Percentiles rank a stretch among this genome's conserved stretches.
phyloP scores from a whole-genome alignment of 2,888 invertebrate genomes.

The Gerosis bhagava region DNA sequence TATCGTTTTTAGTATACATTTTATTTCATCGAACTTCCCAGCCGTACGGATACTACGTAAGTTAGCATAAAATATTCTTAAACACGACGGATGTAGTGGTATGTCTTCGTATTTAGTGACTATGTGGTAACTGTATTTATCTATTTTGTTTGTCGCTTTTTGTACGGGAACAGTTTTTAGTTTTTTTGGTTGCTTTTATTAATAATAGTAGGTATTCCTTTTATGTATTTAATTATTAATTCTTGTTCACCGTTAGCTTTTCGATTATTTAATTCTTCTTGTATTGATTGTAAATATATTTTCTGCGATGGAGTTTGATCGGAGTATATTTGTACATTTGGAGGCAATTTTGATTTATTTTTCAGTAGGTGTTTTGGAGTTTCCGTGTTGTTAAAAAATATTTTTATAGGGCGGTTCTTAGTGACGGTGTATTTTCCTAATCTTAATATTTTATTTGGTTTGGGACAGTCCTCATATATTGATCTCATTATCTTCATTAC shows the following conservation, averaged over 20 bases:
- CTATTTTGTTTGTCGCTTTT: constrained; percentile 6
- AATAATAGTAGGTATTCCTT: constrained; percentile 13
- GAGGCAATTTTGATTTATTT: constrained; percentile 12
- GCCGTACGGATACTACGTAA: constrained; percentile 33
- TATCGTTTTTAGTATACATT: constrained; percentile 27
- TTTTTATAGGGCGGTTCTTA: constrained; percentile 1
- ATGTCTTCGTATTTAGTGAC: constrained; percentile 33
- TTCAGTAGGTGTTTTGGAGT: neutral
- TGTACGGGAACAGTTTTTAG: too few species aligned
- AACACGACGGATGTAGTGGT: constrained; percentile 21
- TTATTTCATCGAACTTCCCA: constrained; percentile 33
- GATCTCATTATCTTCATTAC: neutral
- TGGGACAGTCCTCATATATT: constrained; percentile 7
- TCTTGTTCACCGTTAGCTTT: constrained; percentile 17
- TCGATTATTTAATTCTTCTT: constrained; percentile 23
- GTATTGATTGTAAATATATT: constrained; percentile 17
- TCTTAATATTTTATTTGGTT: neutral
- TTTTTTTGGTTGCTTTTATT: neutral
- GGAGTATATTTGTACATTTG: constrained; percentile 20
- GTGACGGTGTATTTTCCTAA: neutral
- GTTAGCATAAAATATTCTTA: constrained; percentile 35
- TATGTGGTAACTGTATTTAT: constrained; percentile 22
- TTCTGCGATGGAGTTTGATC: constrained; percentile 28
- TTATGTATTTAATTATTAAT: constrained; percentile 22
- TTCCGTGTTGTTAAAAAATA: neutral